Conservation (phyloP, 2,888 invertebrate species). For the Parapristionchus giblindavisi region DNA sequence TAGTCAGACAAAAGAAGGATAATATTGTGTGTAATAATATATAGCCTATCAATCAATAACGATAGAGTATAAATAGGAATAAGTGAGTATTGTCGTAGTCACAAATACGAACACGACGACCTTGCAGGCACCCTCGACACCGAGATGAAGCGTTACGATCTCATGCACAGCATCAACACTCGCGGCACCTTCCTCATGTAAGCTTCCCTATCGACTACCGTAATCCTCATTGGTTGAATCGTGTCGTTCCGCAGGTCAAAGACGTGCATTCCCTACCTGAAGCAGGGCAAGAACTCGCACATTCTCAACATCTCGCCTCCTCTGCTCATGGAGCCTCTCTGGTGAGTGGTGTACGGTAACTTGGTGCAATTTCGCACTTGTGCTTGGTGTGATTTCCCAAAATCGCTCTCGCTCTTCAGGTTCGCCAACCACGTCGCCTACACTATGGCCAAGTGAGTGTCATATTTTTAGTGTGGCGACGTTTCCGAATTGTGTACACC, state of each 20-base stretch:
- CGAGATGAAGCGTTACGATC: conserved; percentile 91
- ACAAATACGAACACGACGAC: neutral
- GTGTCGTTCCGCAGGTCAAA: conserved; percentile 80
- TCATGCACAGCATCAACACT: conserved; percentile 93
- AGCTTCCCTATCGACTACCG: conserved; percentile 68
- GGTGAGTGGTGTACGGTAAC: conserved; percentile 75
- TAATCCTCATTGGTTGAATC: neutral
- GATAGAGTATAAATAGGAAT: neutral
- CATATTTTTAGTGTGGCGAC: neutral
- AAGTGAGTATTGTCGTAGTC: neutral
- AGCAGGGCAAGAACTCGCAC: conserved; percentile 86
- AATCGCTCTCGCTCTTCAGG: conserved; percentile 39
- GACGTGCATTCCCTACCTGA: conserved; percentile 85
- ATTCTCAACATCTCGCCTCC: conserved; percentile 95
- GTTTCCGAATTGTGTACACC: neutral
- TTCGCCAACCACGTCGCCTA: conserved; percentile 82
- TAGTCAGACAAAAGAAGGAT: no score
- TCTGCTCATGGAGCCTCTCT: conserved; percentile 84
- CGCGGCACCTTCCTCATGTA: conserved; percentile 93
- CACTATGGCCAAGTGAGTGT: conserved; percentile 85
- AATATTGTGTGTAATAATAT: no score
- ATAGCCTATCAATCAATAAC: neutral
- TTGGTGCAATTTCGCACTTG: neutral
- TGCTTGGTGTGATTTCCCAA: no score
- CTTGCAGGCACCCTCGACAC: conserved; percentile 72